These are phyloP conservation scores for Drosophila anceps DNA, from an alignment of 2,888 invertebrate genomes.

Conservation along the genomic window DNA sequence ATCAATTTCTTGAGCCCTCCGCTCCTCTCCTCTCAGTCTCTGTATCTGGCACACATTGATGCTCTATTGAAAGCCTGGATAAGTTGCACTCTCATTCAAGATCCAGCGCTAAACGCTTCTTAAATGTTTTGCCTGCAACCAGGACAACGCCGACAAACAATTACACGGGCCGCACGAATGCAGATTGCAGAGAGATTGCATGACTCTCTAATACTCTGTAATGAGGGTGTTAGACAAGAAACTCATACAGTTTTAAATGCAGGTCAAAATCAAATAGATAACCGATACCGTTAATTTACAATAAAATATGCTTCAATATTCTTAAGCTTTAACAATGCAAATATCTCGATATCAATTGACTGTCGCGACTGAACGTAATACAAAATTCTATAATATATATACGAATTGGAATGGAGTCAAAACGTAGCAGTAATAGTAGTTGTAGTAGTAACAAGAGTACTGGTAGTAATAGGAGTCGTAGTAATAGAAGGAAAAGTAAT, in stretches of 20 bases:
- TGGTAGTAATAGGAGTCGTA: not conserved
- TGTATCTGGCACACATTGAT: conserved; percentile 7
- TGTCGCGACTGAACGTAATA: too few species aligned
- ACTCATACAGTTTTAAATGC: too few species aligned
- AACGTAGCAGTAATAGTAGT: not conserved
- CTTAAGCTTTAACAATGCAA: too few species aligned
- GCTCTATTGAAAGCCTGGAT: conserved; percentile 56
- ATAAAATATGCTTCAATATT: too few species aligned
- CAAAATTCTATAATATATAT: too few species aligned
- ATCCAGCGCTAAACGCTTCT: conserved; percentile 43
- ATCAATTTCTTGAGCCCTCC: conserved; percentile 19
- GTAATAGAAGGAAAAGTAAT: not conserved
- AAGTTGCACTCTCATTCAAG: conserved; percentile 62
- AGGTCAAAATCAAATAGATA: too few species aligned
- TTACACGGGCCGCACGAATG: not conserved
- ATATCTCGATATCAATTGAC: too few species aligned
- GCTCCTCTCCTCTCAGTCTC: not conserved
- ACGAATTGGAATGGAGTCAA: too few species aligned
- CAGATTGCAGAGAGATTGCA: not conserved
- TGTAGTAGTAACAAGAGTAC: not conserved
- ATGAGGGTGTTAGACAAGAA: too few species aligned
- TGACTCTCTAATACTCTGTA: not conserved
- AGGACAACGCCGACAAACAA: conserved; percentile 13
- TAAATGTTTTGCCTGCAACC: conserved; percentile 34
- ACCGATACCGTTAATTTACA: too few species aligned